Base-by-base conservation (phyloP, 1,140 invertebrate species). In the Panagrolaimus sp. region DNA sequence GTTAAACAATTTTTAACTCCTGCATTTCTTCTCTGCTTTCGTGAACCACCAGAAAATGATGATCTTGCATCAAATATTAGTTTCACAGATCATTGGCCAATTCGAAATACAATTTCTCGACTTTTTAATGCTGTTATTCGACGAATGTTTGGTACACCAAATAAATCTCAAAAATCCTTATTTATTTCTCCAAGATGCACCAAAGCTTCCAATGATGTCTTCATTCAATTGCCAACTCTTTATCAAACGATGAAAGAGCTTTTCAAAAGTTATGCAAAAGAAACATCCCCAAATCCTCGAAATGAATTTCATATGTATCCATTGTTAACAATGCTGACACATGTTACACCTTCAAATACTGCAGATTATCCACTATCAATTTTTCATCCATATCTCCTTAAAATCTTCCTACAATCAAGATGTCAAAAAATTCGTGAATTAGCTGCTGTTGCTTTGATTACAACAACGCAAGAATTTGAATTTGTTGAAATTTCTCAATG, bases 111-210 rank as follows among this genome's bases (percentile, higher is more conserved):
- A 1, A 21, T 58, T 4, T 58, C 52, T 58, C 52, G 52, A n/a
- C 17, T 58, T 4, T 58, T 58, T 21, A 28, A 21, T 4, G 52
- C 52, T 4, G 10, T 58, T 12, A 21, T 58, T 58, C 52, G 52
- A 58, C 52, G 52, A 21, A 58, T 58, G 52, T 58, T 58, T 28
- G 52, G 52, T 12, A 58, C 52, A 8, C 52, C 52, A 24, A 58
- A 58, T 28, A 58, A 58, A 28, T 21, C 28, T 3, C 52, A 58
- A 58, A 58, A 58, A n/a, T 58, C 52, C 4, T 28, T 58, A 26
- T 58, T 58, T 21, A 58, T 58, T 24, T 12, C 52, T 6, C 1
- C 52, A 21, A 21, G 52, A 21, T 58, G 52, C 17, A 58, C 52
- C 14, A 58, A 58, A 21, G 52, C 52, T 28, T 21, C 52, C 1